A percentile compares a stretch with the other conserved stretches of the same genome.
Conservation (phyloP, 2,797 vertebrate species). For the Phyllotis vaccarum region DNA sequence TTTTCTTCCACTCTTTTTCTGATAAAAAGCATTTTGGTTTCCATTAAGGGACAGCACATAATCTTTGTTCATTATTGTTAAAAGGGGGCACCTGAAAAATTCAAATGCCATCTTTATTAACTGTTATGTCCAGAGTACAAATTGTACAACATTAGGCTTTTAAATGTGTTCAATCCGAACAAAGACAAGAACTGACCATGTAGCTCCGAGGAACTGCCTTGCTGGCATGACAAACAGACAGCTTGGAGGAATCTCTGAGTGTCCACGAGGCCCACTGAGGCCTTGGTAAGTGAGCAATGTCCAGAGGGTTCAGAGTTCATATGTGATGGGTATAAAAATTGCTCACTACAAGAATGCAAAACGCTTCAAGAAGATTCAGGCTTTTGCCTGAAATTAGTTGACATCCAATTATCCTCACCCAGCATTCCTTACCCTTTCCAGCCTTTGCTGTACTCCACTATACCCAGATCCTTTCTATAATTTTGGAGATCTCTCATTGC, state of each 20-base stretch:
- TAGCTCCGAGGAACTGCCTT: conserved; percentile 23
- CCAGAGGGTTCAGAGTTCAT: background rate
- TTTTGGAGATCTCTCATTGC: background rate
- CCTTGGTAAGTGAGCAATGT: background rate
- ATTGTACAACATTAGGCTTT: conserved; percentile 58
- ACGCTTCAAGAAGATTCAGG: background rate
- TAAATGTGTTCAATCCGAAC: conserved; percentile 49
- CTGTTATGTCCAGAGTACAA: conserved; percentile 20
- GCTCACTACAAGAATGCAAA: background rate
- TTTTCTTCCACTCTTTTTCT: conserved; percentile 45
- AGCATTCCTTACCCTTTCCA: background rate
- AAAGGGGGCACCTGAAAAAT: conserved; percentile 51
- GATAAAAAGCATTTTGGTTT: conserved; percentile 73
- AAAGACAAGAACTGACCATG: conserved; percentile 43
- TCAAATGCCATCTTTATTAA: conserved; percentile 66
- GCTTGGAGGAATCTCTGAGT: background rate
- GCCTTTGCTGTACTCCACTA: rapidly evolving
- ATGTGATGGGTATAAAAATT: background rate
- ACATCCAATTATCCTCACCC: background rate
- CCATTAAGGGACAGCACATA: conserved; percentile 65
- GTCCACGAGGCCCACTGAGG: rapidly evolving
- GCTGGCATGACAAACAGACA: background rate
- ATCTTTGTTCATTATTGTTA: conserved; percentile 72
- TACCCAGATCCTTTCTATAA: rapidly evolving
- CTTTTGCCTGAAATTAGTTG: background rate